Evolutionary conservation across 2,888 invertebrate species (phyloP), one percentile per base, ranked within the genome.

Genomic region (Cheilosia scutellata): DNA sequence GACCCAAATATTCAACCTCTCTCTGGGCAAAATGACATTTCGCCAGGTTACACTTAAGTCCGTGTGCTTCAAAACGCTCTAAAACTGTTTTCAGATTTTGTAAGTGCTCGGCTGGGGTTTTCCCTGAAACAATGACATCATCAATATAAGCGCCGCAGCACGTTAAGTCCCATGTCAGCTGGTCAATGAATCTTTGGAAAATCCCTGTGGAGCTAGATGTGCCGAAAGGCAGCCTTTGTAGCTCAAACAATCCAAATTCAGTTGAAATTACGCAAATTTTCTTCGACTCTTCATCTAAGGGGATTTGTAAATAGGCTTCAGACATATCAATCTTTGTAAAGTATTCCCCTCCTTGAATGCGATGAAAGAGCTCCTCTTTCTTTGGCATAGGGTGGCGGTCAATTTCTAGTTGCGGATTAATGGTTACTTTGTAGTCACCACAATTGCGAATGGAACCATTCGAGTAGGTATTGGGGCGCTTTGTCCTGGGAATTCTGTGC

Each of bases 371-470:
- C 3, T 62, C 51, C 2, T 72, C 29, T 13, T 53, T 63, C 44
- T 63, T 55, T 2, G 62, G 71, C 49, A 71, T 60, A 4, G 71
- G 70, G 40, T 68, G 66, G 27, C 55, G 68, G 25, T 58, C 47
- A n/a, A 60, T 25, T 37, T 62, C 53, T 0, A 72, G 51, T 72
- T 72, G 62, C 1, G 58, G 60, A 29, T 72, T 72, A 6, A 60
- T 16, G 11, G 60, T 71, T 2, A 60, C 29, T 60, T 60, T 60
- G 29, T 40, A 71, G 33, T 71, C 58, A 25, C 71, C 58, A 40
- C 58, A 71, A 16, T 51, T 9, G 27, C 60, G 47, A 33, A 60
- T 58, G 4, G 58, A 37, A 1, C 71, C 49, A 20, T 72, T 72
- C n/a, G n/a, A n/a, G n/a, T n/a, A n/a, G n/a, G n/a, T n/a, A n/a